A percentile compares a stretch with the other conserved stretches of the same genome.
Evolutionary conservation across 2,888 invertebrate genomes (phyloP).

Genomic region (Drosophila birchii): DNA sequence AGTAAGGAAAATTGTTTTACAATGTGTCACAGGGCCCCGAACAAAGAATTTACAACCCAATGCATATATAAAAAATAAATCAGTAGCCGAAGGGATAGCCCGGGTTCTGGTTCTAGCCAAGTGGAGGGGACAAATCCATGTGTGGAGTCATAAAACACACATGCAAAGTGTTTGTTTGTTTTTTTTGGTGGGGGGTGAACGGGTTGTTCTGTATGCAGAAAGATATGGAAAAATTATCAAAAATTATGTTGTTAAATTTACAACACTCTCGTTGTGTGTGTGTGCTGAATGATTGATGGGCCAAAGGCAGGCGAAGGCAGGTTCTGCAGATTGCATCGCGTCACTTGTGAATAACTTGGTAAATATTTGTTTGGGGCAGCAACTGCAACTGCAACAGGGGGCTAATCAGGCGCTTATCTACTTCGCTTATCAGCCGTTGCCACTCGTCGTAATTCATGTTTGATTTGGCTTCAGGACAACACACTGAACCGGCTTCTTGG

Average conservation of each 20-base stretch:
- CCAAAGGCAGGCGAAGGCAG: slow-evolving; percentile 1
- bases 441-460: slow-evolving; percentile 63
- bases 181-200: background rate
- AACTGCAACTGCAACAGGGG: slow-evolving; percentile 28
- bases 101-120: slow-evolving; percentile 3
- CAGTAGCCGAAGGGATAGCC: slow-evolving; percentile 36
- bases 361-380: slow-evolving; percentile 59
- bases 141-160: slow-evolving; percentile 72
- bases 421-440: slow-evolving; percentile 49
- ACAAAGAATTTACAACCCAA: slow-evolving; percentile 51
- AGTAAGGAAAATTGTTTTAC: slow-evolving; percentile 68
- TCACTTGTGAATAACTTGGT: slow-evolving; percentile 75
- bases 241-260: slow-evolving; percentile 81
- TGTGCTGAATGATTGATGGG: slow-evolving; percentile 68
- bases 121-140: slow-evolving; percentile 62
- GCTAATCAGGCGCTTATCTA: slow-evolving; percentile 78
- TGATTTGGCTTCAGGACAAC: slow-evolving; percentile 19
- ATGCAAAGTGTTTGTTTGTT: slow-evolving; percentile 63
- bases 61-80: slow-evolving; percentile 48
- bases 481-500: slow-evolving; percentile 40
- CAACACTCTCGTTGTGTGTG: slow-evolving; percentile 56
- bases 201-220: background rate
- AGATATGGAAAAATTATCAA: slow-evolving; percentile 69
- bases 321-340: slow-evolving; percentile 57
- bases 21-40: slow-evolving; percentile 50